phyloP scores from a whole-genome alignment of 2,888 invertebrate genomes.

The Heliconius erato region DNA sequence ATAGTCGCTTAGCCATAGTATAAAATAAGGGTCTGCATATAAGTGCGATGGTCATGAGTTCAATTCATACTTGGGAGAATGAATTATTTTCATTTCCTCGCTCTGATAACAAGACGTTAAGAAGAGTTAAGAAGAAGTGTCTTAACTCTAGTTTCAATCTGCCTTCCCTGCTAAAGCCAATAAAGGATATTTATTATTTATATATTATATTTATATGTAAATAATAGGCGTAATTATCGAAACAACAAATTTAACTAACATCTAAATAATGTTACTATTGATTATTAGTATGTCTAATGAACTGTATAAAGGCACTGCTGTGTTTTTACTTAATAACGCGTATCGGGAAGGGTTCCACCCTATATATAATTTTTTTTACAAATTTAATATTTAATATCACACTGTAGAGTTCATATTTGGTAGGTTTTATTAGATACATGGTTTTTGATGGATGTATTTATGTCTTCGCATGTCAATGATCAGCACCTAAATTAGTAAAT shows the following conservation, averaged over 20 bases:
- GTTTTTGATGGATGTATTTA: background rate
- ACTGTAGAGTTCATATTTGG: background rate
- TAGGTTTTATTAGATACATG: background rate
- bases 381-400: conserved; percentile 18
- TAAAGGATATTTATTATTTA: background rate
- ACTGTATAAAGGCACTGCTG: conserved; percentile 48
- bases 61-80: no score
- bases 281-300: conserved; percentile 40
- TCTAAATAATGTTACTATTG: conserved; percentile 25
- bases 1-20: no score
- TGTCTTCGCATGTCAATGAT: background rate
- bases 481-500: background rate
- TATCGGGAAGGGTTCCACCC: conserved; percentile 49
- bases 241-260: background rate
- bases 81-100: no score
- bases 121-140: no score
- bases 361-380: background rate
- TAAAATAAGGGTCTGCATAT: no score
- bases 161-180: no score
- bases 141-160: no score
- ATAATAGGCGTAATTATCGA: background rate
- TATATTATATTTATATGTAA: background rate
- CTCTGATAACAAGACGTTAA: no score
- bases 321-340: conserved; percentile 51
- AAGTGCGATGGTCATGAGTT: no score